phyloP scores from a whole-genome alignment of 2,797 vertebrate genomes.

The Acanthurus lineatus region DNA sequence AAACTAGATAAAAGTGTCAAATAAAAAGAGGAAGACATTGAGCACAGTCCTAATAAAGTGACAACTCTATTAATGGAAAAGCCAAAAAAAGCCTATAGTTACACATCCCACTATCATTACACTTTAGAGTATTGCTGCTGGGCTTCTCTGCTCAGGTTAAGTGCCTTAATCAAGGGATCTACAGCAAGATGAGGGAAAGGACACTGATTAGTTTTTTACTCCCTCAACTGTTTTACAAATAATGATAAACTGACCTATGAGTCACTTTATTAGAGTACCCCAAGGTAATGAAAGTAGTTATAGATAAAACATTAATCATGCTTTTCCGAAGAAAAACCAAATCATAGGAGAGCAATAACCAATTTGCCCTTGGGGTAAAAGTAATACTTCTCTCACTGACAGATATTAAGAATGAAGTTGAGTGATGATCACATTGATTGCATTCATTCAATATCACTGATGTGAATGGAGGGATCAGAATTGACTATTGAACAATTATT shows the following conservation, averaged over 20 bases:
- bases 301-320: constrained; percentile 52
- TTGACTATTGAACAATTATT: not conserved
- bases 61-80: not conserved
- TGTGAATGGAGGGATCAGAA: not conserved
- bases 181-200: not conserved
- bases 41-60: not conserved
- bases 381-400: not conserved
- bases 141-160: constrained; percentile 3
- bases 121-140: not conserved
- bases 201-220: constrained; percentile 24
- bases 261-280: constrained; percentile 4
- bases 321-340: constrained; percentile 39
- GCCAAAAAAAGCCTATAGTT: not conserved
- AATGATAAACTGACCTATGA: constrained; percentile 40
- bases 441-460: not conserved
- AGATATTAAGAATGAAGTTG: not conserved
- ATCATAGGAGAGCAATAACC: constrained; percentile 23
- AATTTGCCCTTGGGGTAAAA: not conserved
- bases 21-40: too few relatives aligned
- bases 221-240: constrained; percentile 14
- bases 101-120: not conserved
- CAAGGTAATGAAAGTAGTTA: constrained; percentile 26
- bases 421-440: constrained; percentile 5
- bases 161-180: constrained; percentile 9
- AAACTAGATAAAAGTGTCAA: too few relatives aligned